phyloP scores from a whole-genome alignment of 2,888 invertebrate species.

The Calliphora vomitoria region DNA sequence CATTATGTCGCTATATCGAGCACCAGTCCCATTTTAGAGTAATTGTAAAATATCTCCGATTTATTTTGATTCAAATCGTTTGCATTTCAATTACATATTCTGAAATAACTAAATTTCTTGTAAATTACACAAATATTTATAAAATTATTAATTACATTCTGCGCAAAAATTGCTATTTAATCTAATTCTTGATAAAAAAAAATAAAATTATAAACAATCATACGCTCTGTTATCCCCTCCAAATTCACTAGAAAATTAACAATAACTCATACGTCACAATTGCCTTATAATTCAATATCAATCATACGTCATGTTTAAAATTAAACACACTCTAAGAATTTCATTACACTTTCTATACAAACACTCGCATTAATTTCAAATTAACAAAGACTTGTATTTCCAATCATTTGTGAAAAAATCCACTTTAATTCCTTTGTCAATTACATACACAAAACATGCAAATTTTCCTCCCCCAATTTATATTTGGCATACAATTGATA shows the following conservation, averaged over 20 bases:
- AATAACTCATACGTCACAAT: constrained; percentile 16
- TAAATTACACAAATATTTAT: too few relatives aligned
- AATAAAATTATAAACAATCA: too few relatives aligned
- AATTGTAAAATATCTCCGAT: too few relatives aligned
- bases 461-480: neutral
- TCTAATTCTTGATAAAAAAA: too few relatives aligned
- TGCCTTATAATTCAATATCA: neutral
- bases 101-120: too few relatives aligned
- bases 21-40: too few relatives aligned
- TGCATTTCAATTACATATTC: too few relatives aligned
- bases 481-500: constrained; percentile 1
- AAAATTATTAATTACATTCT: too few relatives aligned
- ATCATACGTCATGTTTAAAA: constrained; percentile 21
- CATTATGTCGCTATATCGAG: too few relatives aligned
- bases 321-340: neutral
- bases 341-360: neutral
- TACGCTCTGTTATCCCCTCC: too few relatives aligned
- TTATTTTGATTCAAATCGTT: too few relatives aligned
- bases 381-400: constrained; percentile 18
- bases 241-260: neutral
- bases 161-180: too few relatives aligned
- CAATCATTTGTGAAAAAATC: constrained; percentile 29
- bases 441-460: constrained; percentile 9
- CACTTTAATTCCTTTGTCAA: neutral
- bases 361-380: constrained; percentile 17